Evolutionary conservation across 2,113 vertebrate species (phyloP), one percentile per base, ranked within the genome.

Genomic region (Condylura cristata): DNA sequence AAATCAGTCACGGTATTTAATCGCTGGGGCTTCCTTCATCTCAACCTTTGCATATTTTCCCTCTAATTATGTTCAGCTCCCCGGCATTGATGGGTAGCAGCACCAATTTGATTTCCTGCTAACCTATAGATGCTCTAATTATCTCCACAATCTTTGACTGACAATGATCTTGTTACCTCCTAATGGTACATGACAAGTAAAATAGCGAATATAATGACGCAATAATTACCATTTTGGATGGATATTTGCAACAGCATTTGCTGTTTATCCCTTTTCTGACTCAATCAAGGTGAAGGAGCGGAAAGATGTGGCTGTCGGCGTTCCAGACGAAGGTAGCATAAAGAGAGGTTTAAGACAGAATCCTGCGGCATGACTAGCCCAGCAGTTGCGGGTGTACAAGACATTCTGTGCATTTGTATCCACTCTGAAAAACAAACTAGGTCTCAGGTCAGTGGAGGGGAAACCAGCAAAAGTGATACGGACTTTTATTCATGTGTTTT

Each of bases 121-220:
- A 58, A 87, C 61, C 96, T 91, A 76, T 81, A 88, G 92, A 82
- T 94, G 83, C 90, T 87, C 95, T 96, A 94, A 97, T 97, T 97
- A 97, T 94, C 81, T 95, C 44, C 95, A 80, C 93, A 58, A 11
- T 74, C 95, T 96, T 95, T 96, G 94, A 79, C 93, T 89, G 93
- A 78, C 93, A 76, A 51, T 96, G 95, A 91, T 96, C 96, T 86
- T 96, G 96, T 95, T 97, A 95, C 63, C 92, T 93, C 90, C 96
- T 96, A 91, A 78, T 96, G 90, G 65, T 80, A 87, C 90, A 68
- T 48, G 70, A 88, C 93, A 96, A 68, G 86, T 94, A 48, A 95
- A 93, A 95, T 74, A 78, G 61, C 53, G 79, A 90, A 85, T 1
- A 76, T 94, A 96, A 96, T 94, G 94, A 96, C 75, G 71, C 72